phyloP scores from a whole-genome alignment of 2,888 invertebrate species.

The Agrochola litura region DNA sequence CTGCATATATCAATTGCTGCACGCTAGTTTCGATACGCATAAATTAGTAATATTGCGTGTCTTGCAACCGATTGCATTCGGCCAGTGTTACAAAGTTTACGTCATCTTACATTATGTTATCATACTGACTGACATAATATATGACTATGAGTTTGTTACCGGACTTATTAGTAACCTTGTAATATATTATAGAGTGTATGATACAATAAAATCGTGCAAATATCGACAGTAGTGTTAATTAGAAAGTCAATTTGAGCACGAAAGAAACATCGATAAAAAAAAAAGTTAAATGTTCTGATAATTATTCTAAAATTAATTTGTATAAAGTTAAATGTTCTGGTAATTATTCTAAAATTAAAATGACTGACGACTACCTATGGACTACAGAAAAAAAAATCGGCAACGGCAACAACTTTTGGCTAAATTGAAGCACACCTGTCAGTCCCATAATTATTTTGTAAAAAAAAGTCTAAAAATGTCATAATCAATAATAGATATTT shows the following conservation, averaged over 20 bases:
- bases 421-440: no score
- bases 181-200: constrained; percentile 49
- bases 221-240: constrained; percentile 31
- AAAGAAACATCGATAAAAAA: no score
- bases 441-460: not conserved
- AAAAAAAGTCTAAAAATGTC: not conserved
- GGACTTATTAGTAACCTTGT: constrained; percentile 63
- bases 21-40: constrained; percentile 51
- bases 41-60: constrained; percentile 51
- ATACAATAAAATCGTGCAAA: constrained; percentile 40
- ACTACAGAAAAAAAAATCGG: not conserved
- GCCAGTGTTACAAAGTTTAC: constrained; percentile 57
- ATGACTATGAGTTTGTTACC: constrained; percentile 39
- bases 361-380: not conserved
- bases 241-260: constrained; percentile 41
- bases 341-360: not conserved
- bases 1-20: constrained; percentile 32
- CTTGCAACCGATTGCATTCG: constrained; percentile 51
- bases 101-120: constrained; percentile 54
- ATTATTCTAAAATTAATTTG: not conserved
- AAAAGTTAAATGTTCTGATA: not conserved
- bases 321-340: not conserved
- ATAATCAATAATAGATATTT: not conserved
- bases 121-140: constrained; percentile 18
- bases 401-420: no score